Evolutionary conservation across 2,888 invertebrate species (phyloP), one percentile per base, ranked within the genome.

Genomic region (Scaptomyza tumidula): DNA sequence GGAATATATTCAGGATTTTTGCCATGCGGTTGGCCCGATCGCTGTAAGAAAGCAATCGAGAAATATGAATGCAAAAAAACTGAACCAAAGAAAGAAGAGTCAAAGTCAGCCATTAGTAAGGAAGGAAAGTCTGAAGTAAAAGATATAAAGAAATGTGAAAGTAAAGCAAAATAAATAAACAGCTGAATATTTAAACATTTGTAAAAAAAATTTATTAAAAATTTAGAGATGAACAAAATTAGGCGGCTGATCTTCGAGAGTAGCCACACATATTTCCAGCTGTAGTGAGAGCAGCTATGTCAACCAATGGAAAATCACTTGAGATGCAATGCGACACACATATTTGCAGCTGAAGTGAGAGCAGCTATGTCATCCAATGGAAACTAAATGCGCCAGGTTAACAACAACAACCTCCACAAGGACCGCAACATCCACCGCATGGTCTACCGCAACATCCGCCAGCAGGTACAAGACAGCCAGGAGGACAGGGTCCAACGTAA

Each of bases 401-500:
- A 9, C 67, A 67, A 24, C 5, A 24, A 9, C 68, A 67, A 2
- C 5, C 3, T 24, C 16, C 56, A 55, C 61, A 43, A 24, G 24
- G 24, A 43, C 46, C 50, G 45, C 57, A 55, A 29, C 69, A 49
- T 0, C 43, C 43, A 0, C 49, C 37, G 19, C 64, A 55, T 10
- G 50, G 58, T 10, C 60, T 48, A 29, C 75, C 52, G 7, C 52
- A 6, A 11, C 46, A 35, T 5, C 19, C 19, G 13, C 60, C 35
- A 14, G 79, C 35, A 14, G 66, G 66, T 13, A 58, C 60, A 14
- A 72, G 19, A 14, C 69, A 65, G 14, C 88, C 71, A 3, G 86
- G 86, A 4, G 88, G 75, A 16, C 83, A 87, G 27, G 79, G 70
- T 27, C 88, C 88, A 1, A 82, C 43, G 27, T 79, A 79, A 57